These are phyloP conservation scores for Heliconius erato DNA, from an alignment of 2,888 invertebrate genomes.

Conservation along the genomic window DNA sequence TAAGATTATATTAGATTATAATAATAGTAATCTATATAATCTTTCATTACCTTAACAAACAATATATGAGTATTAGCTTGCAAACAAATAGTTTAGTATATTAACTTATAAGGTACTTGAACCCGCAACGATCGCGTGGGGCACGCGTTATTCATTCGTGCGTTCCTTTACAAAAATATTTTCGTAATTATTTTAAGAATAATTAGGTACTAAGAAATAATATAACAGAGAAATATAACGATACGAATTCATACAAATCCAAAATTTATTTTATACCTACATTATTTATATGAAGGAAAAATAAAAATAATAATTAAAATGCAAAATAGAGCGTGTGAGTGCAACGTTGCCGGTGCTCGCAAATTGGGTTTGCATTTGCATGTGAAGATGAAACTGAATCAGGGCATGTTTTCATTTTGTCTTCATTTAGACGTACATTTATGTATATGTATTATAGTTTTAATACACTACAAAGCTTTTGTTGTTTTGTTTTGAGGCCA, in stretches of 20 bases:
- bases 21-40: no score
- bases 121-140: slow-evolving; percentile 1
- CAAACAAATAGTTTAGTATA: background rate
- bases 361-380: slow-evolving; percentile 33
- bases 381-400: slow-evolving; percentile 22
- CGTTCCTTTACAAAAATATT: background rate
- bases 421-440: background rate
- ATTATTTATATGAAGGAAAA: background rate
- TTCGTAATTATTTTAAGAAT: background rate
- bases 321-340: slow-evolving; percentile 24
- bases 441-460: background rate
- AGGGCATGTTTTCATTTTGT: slow-evolving; percentile 12
- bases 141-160: background rate
- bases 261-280: background rate
- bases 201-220: background rate
- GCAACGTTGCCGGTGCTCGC: slow-evolving; percentile 7
- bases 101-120: background rate
- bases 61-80: no score
- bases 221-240: background rate
- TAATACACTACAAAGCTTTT: background rate
- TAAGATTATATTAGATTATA: no score
- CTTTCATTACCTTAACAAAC: no score
- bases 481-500: background rate
- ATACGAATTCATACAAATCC: background rate
- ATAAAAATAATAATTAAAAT: slow-evolving; percentile 21